Evolutionary conservation across 2,797 vertebrate species (phyloP).

Genomic region (Apodemus agrarius): DNA sequence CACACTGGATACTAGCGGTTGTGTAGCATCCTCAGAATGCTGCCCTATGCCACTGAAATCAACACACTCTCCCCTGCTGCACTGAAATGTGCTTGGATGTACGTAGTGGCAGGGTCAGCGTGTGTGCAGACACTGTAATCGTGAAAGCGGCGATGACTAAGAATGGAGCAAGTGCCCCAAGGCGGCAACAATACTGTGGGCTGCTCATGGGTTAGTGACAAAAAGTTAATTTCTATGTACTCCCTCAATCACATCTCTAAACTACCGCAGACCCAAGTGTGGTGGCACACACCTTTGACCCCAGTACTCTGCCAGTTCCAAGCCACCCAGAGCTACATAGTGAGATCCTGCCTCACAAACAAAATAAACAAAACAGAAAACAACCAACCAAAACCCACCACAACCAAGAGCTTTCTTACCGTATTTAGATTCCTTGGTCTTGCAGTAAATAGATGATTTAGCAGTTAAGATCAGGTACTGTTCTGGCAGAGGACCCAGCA

Average conservation of each 20-base stretch:
- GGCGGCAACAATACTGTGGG: background rate
- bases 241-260: background rate
- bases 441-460: too few species aligned
- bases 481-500: too few species aligned
- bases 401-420: too few species aligned
- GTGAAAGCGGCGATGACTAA: background rate
- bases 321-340: too few species aligned
- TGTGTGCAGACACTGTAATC: background rate
- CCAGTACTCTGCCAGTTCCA: too few species aligned
- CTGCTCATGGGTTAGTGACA: background rate
- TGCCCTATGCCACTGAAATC: background rate
- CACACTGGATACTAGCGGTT: background rate
- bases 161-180: background rate
- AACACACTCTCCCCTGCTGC: background rate
- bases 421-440: too few species aligned
- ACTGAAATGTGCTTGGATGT: background rate
- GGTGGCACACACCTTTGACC: too few species aligned
- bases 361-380: too few species aligned
- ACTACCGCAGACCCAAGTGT: background rate
- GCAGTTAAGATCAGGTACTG: too few species aligned
- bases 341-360: too few species aligned
- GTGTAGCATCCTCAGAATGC: background rate
- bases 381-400: too few species aligned
- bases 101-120: background rate
- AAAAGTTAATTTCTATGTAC: background rate